Base-by-base conservation (phyloP, 2,797 vertebrate genomes). In the Eulemur albifrons region DNA sequence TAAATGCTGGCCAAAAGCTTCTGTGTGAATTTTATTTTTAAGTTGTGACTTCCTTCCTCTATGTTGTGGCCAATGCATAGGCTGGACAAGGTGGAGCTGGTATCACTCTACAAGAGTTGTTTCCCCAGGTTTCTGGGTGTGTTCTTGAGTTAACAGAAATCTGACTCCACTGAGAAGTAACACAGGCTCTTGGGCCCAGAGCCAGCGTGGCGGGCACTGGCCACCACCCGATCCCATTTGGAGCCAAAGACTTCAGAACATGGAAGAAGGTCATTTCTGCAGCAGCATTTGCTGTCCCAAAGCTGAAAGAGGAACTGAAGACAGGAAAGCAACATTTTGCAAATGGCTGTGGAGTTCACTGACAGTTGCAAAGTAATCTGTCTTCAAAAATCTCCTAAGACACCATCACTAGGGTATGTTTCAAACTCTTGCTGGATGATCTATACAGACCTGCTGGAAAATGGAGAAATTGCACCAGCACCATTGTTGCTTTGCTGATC, bases 221-320 rank as follows among this genome's bases (percentile, higher is more conserved):
- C 50, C 59, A 10, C 30, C 12, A 35, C 17, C 25, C n/a, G 3
- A 23, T 54, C 2, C 54, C 38, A 0, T 15, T 43, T 67, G 61
- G 67, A 63, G 38, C 50, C 8, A 25, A 70, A 79, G 45, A 43
- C 83, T 30, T 18, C 43, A 21, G 17, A 61, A 11, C n/a, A 5
- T 30, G 38, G 9, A 27, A n/a, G 15, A 61, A 48, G 32, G 18
- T 43, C 9, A 70, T 59, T 81, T 87, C 35, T 40, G 23, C 30
- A 32, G 18, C 23, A 32, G 54, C 6, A 0, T 38, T 73, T 82
- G 75, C 67, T 73, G 43, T 87, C 76, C 21, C 70, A 72, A 40
- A 40, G 27, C 18, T 85, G 23, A 90, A 90, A 96, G 94, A 76
- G 85, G 85, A 97, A 54, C 12, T 85, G 40, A 93, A 93, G 67